Percentiles rank a stretch among this genome's conserved stretches.
Conservation (phyloP, 2,888 invertebrate species). For the Cosmia trapezina region DNA sequence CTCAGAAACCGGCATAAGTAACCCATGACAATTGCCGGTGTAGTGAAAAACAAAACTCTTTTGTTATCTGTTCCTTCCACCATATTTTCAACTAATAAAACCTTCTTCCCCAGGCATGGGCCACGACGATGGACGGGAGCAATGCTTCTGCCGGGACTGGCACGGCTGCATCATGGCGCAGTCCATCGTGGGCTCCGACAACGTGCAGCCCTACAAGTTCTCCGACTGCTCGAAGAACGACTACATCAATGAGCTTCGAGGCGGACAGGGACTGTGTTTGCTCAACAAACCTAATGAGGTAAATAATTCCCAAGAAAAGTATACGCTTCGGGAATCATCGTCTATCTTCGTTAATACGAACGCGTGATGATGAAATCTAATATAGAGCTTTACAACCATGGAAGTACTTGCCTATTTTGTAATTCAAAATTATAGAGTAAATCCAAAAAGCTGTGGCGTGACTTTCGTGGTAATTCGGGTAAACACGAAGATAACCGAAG, state of each 20-base stretch:
- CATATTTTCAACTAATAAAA: not conserved
- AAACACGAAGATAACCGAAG: not conserved
- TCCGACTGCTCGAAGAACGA: slow-evolving; percentile 98
- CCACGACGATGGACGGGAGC: slow-evolving; percentile 97
- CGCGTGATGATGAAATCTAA: not conserved
- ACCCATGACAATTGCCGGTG: not conserved
- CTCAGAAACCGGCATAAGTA: not conserved
- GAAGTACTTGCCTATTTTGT: not conserved
- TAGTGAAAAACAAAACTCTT: not conserved
- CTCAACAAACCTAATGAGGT: slow-evolving; percentile 98
- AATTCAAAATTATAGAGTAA: not conserved
- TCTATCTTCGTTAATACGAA: not conserved
- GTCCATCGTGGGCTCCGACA: slow-evolving; percentile 96
- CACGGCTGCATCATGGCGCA: slow-evolving; percentile 99
- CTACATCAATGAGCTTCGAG: slow-evolving; percentile 96
- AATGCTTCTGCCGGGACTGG: slow-evolving; percentile 98
- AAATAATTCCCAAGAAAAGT: not conserved
- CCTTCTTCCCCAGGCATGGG: slow-evolving; percentile 87
- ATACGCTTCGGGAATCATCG: not conserved
- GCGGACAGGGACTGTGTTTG: slow-evolving; percentile 97
- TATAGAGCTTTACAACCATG: not conserved
- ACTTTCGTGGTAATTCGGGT: not conserved
- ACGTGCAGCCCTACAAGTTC: slow-evolving; percentile 99
- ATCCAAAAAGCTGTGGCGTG: not conserved
- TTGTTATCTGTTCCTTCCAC: not conserved